These are phyloP conservation scores for Smittia aterrima DNA, from an alignment of 2,888 invertebrate genomes.

Conservation along the genomic window DNA sequence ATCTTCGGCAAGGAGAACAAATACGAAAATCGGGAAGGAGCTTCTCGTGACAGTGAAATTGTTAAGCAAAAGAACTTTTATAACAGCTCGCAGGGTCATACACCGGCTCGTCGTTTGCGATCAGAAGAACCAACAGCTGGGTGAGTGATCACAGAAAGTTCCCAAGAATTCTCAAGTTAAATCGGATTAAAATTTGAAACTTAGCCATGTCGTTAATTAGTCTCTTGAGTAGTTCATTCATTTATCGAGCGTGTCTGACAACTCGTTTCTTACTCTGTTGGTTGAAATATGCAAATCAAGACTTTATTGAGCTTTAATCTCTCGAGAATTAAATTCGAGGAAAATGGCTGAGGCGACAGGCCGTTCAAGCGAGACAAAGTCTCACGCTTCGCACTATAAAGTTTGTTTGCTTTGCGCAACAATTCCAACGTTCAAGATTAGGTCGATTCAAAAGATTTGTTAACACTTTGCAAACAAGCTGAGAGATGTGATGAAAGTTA, in stretches of 20 bases:
- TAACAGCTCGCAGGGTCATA: conserved; percentile 10
- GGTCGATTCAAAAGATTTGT: not conserved
- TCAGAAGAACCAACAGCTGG: conserved; percentile 37
- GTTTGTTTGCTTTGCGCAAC: not conserved
- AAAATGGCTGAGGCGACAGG: not conserved
- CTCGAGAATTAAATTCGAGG: not conserved
- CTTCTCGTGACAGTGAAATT: conserved; percentile 40
- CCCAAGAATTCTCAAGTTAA: not conserved
- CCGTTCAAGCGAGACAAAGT: not conserved
- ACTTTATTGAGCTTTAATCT: conserved; percentile 12
- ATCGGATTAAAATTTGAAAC: not conserved
- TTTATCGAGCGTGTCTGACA: not conserved
- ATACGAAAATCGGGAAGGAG: conserved; percentile 53
- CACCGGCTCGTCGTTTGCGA: conserved; percentile 20
- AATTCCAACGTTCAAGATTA: not conserved
- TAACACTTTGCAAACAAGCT: not conserved
- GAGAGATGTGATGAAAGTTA: not conserved
- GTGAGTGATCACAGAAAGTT: conserved; percentile 3
- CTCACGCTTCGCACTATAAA: not conserved
- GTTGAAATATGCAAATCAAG: conserved; percentile 8
- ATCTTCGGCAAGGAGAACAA: conserved; percentile 85
- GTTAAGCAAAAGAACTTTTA: conserved; percentile 39
- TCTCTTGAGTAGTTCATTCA: not conserved
- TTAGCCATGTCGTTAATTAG: not conserved
- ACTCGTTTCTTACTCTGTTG: not conserved